Evolutionary conservation across 1,140 invertebrate genomes (phyloP), one percentile per base, ranked within the genome.

Genomic region (Drosophila baimaii): DNA sequence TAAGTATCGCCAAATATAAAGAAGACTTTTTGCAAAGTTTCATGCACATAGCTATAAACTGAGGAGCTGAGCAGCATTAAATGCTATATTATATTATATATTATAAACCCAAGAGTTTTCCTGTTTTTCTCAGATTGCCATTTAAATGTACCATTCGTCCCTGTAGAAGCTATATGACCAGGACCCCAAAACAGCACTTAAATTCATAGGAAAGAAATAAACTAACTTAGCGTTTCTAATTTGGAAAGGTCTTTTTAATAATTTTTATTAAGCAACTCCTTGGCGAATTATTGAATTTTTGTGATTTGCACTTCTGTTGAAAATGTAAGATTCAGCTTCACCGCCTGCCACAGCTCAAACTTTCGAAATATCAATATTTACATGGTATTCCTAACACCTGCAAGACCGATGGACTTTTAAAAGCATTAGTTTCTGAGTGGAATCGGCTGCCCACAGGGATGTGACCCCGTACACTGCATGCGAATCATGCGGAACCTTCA

Each of bases 341-440:
- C 19, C 8, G 31, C 2, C 19, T 6, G 19, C 49, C 8, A 21
- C 19, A 52, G 31, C 13, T 54, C 2, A 2, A 33, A 5, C 10
- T 23, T 54, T 23, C 15, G 8, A 54, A 35, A 33, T 33, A 8
- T 35, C 6, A 21, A 35, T 54, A 54, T 54, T 54, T 54, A 54
- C 51, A 54, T 6, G 0, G 49, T 15, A 7, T 15, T 13, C 8
- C 1, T 15, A 15, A 9, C 15, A 21, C 3, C 49, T 3, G 17
- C 13, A 35, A 54, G 9, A 6, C 29, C 2, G 29, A 7, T 37
- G 21, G 19, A 6, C 31, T 35, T 23, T 35, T n/a, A 23, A 21
- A 15, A 13, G 5, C 25, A 31, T 29, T 7, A 10, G 13, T 9
- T 25, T 25, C 21, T 25, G 15, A n/a, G 17, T 31, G 19, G 17